These are phyloP conservation scores for Philypnodon macrostomus DNA, from an alignment of 2,797 vertebrate species.

Conservation along the genomic window DNA sequence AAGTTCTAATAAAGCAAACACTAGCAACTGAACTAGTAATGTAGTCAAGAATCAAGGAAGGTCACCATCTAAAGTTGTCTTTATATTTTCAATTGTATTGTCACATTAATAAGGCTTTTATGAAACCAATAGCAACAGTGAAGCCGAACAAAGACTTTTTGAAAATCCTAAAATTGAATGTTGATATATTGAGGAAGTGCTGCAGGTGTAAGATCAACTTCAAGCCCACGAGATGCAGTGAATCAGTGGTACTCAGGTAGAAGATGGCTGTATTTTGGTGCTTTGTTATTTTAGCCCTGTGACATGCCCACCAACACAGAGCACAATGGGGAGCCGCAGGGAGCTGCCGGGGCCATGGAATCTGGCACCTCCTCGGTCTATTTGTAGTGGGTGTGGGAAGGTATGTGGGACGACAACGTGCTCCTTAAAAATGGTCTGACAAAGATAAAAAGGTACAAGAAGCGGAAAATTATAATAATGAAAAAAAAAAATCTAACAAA, in stretches of 20 bases:
- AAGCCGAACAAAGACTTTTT: not conserved
- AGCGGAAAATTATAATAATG: conserved; percentile 44
- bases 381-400: conserved; percentile 80
- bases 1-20: no score
- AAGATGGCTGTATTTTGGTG: conserved; percentile 65
- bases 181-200: not conserved
- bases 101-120: not conserved
- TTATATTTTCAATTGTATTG: no score
- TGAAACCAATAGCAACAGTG: not conserved
- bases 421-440: conserved; percentile 29
- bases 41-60: no score
- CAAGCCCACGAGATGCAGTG: conserved; percentile 33
- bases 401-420: conserved; percentile 66
- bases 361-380: conserved; percentile 76
- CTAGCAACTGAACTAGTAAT: no score
- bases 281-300: conserved; percentile 68
- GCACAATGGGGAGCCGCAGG: conserved; percentile 67
- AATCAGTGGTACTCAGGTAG: conserved; percentile 47
- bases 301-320: conserved; percentile 76
- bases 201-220: conserved; percentile 10
- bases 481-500: not conserved
- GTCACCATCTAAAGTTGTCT: no score
- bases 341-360: conserved; percentile 70
- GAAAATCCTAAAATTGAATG: not conserved
- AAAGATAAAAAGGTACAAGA: conserved; percentile 41